These are phyloP conservation scores for Campylorhamphus procurvoides DNA, from an alignment of 2,113 vertebrate species.

Conservation along the genomic window DNA sequence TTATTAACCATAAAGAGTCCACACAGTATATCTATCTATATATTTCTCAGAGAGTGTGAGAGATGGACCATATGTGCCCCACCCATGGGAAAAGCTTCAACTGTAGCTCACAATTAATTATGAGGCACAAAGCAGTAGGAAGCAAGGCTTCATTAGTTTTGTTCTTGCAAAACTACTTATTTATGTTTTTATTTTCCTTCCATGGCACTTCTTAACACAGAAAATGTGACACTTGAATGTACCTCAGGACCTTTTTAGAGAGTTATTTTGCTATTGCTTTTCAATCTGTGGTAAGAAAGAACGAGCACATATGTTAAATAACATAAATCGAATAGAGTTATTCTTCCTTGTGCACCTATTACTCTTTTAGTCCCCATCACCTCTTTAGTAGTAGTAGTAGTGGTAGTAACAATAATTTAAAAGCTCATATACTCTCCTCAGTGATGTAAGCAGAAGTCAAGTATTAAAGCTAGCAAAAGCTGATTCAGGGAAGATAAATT, in stretches of 20 bases:
- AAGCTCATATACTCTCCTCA: background rate
- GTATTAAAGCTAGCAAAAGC: background rate
- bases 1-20: constrained; percentile 45
- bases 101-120: constrained; percentile 52
- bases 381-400: background rate
- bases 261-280: background rate
- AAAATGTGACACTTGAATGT: background rate
- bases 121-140: constrained; percentile 16
- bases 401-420: background rate
- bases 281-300: background rate
- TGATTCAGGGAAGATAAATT: background rate
- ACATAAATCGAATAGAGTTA: background rate
- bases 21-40: constrained; percentile 6
- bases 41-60: constrained; percentile 23
- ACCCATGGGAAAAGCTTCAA: constrained; percentile 37
- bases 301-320: background rate
- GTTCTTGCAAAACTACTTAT: constrained; percentile 14
- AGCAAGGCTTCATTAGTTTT: constrained; percentile 10
- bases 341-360: background rate
- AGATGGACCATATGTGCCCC: constrained; percentile 50
- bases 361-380: background rate
- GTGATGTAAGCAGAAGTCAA: background rate
- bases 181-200: constrained; percentile 18
- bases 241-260: background rate
- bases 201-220: background rate